Conservation (phyloP, 2,888 invertebrate genomes). For the Anaspis maculata region DNA sequence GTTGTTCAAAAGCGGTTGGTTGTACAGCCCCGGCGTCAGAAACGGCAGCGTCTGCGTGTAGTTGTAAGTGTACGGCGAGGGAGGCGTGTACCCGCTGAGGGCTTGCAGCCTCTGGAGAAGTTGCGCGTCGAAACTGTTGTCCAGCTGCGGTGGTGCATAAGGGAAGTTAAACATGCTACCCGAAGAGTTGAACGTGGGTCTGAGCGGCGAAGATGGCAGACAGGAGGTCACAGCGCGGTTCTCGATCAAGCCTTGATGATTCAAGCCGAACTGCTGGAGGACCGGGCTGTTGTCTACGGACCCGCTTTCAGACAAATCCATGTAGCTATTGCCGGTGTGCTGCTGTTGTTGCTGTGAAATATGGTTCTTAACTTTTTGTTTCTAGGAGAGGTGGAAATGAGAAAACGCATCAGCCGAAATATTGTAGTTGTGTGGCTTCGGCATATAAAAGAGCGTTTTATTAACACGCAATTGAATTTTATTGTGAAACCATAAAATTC, state of each 20-base stretch:
- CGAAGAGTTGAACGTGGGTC: slow-evolving; percentile 30
- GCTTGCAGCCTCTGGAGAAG: slow-evolving; percentile 47
- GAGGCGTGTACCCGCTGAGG: slow-evolving; percentile 41
- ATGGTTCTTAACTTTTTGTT: too few relatives aligned
- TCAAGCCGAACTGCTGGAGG: slow-evolving; percentile 30
- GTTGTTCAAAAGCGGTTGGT: slow-evolving; percentile 28
- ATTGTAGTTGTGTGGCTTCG: too few relatives aligned
- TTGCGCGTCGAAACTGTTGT: slow-evolving; percentile 40
- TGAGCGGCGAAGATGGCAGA: slow-evolving; percentile 35
- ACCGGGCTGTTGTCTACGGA: slow-evolving; percentile 31
- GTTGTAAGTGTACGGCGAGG: slow-evolving; percentile 24
- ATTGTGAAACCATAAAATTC: too few relatives aligned
- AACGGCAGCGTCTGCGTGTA: too few relatives aligned
- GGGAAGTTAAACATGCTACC: slow-evolving; percentile 33
- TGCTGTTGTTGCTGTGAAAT: slow-evolving; percentile 20
- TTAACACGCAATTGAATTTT: too few relatives aligned
- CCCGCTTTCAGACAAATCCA: slow-evolving; percentile 23
- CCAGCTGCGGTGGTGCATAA: slow-evolving; percentile 25
- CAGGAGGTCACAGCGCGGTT: slow-evolving; percentile 35
- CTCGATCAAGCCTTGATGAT: slow-evolving; percentile 35
- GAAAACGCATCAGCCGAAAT: too few relatives aligned
- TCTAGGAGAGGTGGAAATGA: too few relatives aligned
- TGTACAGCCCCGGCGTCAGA: slow-evolving; percentile 26
- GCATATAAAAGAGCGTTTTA: too few relatives aligned
- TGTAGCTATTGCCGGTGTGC: slow-evolving; percentile 20